Evolutionary conservation across 2,888 invertebrate genomes (phyloP), one percentile per base, ranked within the genome.

Genomic region (Amphipyra tragopoginis): DNA sequence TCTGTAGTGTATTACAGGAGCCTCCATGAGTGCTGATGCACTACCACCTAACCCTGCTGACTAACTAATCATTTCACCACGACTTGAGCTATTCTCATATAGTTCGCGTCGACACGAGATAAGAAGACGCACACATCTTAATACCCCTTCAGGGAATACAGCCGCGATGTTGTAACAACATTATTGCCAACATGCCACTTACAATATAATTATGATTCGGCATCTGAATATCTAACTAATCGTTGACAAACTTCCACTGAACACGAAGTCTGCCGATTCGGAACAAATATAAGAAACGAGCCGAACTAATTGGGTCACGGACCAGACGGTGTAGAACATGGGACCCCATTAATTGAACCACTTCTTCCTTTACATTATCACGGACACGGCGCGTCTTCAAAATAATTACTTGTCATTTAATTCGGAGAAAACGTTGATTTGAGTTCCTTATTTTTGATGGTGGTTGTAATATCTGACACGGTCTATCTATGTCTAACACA

Each of bases 301-400:
- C 81, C 77, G 65, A 80, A 83, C 83, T 89, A 93, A 92, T 93
- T 93, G 89, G 92, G 91, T 92, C 92, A 93, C 92, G 92, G 90
- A 85, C 88, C 76, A 83, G 83, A 80, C 86, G 83, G 82, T 90
- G 90, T 91, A 87, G 90, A 89, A 90, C 90, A 90, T 88, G 85
- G 87, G 81, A 79, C 83, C 77, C 86, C 83, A 90, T 91, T 92
- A 91, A 90, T 90, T 88, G 90, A 84, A 90, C 87, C 89, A 90
- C 87, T 89, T 87, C 88, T 86, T 86, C 88, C 83, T 84, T 85
- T 79, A 84, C 89, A 89, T 86, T 86, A 87, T 84, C 84, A 83
- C 85, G 81, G 82, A 82, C 72, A 75, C 80, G 82, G 81, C 79
- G 75, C 77, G 81, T 81, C 80, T 83, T 83, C 85, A 84, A 90